phyloP scores from a whole-genome alignment of 2,113 vertebrate species.

The Porphyrio hochstetteri region DNA sequence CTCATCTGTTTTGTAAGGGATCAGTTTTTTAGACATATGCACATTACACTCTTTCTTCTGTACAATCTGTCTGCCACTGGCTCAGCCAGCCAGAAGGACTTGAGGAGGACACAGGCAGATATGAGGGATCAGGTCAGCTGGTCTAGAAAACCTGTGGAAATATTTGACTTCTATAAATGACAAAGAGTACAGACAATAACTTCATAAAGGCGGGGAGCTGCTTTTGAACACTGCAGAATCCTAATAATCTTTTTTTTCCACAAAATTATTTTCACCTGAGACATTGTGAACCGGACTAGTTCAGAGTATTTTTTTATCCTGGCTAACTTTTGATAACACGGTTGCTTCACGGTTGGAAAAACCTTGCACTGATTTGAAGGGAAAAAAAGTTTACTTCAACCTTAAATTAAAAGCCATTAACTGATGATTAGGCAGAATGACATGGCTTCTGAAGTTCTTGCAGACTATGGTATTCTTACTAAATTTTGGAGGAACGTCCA shows the following conservation, averaged over 20 bases:
- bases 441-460: background rate
- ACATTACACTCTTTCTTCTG: background rate
- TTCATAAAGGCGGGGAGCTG: background rate
- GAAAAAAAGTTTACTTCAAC: background rate
- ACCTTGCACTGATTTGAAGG: background rate
- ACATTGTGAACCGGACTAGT: background rate
- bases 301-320: background rate
- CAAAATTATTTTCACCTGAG: background rate
- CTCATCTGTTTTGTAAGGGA: background rate
- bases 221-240: background rate
- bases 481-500: background rate
- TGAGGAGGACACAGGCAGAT: background rate
- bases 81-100: background rate
- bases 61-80: background rate
- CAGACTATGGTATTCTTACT: background rate
- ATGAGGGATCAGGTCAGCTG: background rate
- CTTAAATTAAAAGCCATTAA: background rate
- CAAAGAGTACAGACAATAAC: background rate
- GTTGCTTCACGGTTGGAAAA: background rate
- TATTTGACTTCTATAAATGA: background rate
- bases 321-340: background rate
- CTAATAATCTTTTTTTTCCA: background rate
- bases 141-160: background rate
- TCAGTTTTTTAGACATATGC: background rate
- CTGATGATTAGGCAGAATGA: background rate